Conservation (phyloP, 2,113 vertebrate genomes). For the Sceloporus undulatus region DNA sequence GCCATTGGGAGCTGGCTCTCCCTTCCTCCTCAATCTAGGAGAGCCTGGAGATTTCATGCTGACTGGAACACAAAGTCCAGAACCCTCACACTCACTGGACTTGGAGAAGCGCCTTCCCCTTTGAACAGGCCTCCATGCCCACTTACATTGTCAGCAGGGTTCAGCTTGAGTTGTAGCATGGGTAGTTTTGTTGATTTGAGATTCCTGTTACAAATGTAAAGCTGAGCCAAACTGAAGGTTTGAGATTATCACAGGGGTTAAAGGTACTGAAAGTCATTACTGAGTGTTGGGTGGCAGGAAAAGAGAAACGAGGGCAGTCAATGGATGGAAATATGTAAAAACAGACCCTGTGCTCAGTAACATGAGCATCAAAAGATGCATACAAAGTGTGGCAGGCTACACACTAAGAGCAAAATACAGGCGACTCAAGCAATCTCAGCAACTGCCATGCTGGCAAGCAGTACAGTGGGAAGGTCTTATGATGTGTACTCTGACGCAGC, state of each 20-base stretch:
- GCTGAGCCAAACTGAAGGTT: not conserved
- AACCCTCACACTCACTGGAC: not conserved
- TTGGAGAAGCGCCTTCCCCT: too few relatives aligned
- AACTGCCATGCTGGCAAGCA: not conserved
- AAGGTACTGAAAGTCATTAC: too few relatives aligned
- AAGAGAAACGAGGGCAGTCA: not conserved
- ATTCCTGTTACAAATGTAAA: not conserved
- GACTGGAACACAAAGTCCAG: too few relatives aligned
- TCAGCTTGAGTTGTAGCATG: not conserved
- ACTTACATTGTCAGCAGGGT: not conserved
- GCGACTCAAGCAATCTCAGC: too few relatives aligned
- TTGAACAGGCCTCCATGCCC: not conserved
- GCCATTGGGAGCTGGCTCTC: too few relatives aligned
- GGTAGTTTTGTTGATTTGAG: not conserved
- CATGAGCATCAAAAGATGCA: not conserved
- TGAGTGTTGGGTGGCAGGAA: not conserved
- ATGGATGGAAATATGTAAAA: not conserved
- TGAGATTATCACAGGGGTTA: not conserved
- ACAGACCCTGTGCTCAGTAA: not conserved
- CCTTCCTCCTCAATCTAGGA: too few relatives aligned
- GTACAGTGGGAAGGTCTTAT: not conserved
- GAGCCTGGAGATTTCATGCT: not conserved
- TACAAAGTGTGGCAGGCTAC: too few relatives aligned
- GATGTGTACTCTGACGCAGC: constrained; percentile 68
- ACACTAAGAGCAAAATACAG: not conserved